These are phyloP conservation scores for Crypturellus undulatus DNA, from an alignment of 2,113 vertebrate genomes.

Conservation along the genomic window DNA sequence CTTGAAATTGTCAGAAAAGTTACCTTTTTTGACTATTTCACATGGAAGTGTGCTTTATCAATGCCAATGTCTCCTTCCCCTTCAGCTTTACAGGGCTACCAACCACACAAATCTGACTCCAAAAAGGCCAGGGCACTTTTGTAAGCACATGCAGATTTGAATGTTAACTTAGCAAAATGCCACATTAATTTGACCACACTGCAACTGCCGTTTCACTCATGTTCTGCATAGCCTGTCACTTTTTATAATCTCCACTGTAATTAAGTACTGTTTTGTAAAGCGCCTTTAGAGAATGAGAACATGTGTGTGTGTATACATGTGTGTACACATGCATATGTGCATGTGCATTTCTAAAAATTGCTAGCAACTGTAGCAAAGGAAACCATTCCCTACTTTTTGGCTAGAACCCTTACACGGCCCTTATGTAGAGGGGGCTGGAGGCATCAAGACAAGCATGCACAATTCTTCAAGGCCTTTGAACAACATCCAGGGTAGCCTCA, in stretches of 20 bases:
- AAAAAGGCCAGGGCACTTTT: not conserved
- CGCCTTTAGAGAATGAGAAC: not conserved
- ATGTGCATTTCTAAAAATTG: not conserved
- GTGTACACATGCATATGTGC: too few relatives aligned
- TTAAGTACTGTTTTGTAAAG: not conserved
- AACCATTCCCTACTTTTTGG: not conserved
- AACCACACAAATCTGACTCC: not conserved
- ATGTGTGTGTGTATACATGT: too few relatives aligned
- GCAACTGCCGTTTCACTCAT: not conserved
- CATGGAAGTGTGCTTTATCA: not conserved
- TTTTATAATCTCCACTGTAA: not conserved
- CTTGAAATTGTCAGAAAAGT: not conserved
- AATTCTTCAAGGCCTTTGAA: not conserved
- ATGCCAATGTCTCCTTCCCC: too few relatives aligned
- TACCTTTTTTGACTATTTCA: not conserved
- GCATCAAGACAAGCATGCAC: not conserved
- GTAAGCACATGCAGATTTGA: not conserved
- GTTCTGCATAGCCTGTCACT: not conserved
- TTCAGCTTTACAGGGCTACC: not conserved
- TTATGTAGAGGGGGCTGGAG: not conserved
- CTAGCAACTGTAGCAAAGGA: not conserved
- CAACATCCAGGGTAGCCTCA: not conserved
- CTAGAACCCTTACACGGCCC: not conserved
- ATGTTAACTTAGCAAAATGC: not conserved
- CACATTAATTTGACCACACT: not conserved